Evolutionary conservation across 2,113 vertebrate species (phyloP), one percentile per base, ranked within the genome.

Genomic region (Nettapus auritus): DNA sequence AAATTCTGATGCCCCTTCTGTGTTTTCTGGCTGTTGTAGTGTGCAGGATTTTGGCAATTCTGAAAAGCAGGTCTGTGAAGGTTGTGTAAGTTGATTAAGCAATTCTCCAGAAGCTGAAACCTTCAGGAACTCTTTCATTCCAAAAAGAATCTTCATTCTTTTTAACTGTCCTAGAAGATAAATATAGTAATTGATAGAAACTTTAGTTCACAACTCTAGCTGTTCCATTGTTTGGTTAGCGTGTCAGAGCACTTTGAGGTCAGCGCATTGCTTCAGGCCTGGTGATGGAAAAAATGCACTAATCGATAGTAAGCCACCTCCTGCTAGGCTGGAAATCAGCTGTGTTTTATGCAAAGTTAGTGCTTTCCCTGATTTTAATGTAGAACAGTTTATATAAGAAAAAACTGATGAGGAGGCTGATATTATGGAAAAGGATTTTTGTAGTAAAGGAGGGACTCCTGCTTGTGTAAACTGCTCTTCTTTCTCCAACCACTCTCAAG

Each of bases 181-280:
- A 46, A 13, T 40, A n/a, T 71, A 48, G 13, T 55, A 74, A 63
- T 17, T 34, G 38, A 36, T 18, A 90, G 52, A 82, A 88, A 74
- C 48, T 64, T 56, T 38, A 71, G 9, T 76, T 96, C 44, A 28
- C 78, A 70, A 15, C 67, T 75, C 57, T 53, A 86, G 79, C 50
- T 74, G 26, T 90, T 90, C 73, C 66, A 92, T 90, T 95, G 88
- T 93, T 95, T 95, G 73, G 59, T 88, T 93, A 80, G 70, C 60
- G 4, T 86, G 76, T 66, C 77, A 82, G 80, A 90, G 85, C 68
- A 52, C 38, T 92, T 82, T 89, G 91, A 90, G 59, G 62, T 96
- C 92, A 95, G 31, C 55, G 53, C 55, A 53, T 84, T 82, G 92
- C 86, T 95, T 94, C 70, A 92, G 96, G 94, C 91, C 69, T 34